These are phyloP conservation scores for Octonoba sinensis DNA, from an alignment of 2,888 invertebrate species.

Conservation along the genomic window DNA sequence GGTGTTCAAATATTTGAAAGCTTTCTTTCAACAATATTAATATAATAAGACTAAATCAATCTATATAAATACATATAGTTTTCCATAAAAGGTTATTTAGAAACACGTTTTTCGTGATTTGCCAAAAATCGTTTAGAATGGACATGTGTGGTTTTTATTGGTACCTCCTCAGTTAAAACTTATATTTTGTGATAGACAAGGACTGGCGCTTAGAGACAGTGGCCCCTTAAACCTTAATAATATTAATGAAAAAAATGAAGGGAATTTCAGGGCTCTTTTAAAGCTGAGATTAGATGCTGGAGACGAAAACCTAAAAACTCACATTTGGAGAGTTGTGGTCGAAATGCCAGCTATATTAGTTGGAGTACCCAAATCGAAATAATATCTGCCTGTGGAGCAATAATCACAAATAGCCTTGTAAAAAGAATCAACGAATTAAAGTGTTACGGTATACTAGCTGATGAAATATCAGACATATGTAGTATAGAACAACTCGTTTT, in stretches of 20 bases:
- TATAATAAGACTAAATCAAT: too few species aligned
- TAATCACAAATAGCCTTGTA: neutral
- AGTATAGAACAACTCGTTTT: neutral
- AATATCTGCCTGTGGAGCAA: conserved; percentile 1
- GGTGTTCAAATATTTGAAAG: too few species aligned
- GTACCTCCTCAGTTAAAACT: too few species aligned
- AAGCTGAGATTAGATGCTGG: conserved; percentile 7
- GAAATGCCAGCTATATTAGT: conserved; percentile 1
- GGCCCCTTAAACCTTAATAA: neutral
- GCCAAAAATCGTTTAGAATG: too few species aligned
- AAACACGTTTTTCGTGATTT: too few species aligned
- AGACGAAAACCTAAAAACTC: neutral
- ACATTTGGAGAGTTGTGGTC: neutral
- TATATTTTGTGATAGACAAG: neutral
- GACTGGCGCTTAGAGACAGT: neutral
- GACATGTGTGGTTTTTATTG: too few species aligned
- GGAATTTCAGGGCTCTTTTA: neutral
- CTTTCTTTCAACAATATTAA: too few species aligned
- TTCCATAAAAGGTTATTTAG: too few species aligned
- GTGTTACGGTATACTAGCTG: neutral
- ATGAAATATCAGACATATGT: conserved; percentile 5
- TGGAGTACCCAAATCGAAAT: conserved; percentile 8
- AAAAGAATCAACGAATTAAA: neutral
- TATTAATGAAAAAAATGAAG: neutral
- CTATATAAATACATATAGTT: too few species aligned